Evolutionary conservation across 2,113 vertebrate species (phyloP), one percentile per base, ranked within the genome.

Genomic region (Scolopax mira): DNA sequence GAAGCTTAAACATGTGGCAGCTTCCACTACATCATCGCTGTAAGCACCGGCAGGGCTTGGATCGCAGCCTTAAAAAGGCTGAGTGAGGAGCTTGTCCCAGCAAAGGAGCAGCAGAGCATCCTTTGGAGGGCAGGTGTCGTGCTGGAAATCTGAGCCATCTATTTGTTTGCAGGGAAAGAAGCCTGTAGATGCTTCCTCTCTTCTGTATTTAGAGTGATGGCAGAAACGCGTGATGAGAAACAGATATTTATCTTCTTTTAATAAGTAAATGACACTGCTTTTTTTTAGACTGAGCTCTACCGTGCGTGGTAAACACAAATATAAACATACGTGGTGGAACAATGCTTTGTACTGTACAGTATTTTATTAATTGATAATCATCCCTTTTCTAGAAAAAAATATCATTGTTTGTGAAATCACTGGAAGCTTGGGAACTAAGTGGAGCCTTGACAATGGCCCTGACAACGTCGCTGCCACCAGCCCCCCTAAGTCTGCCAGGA

Each of bases 91-190:
- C 70, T 69, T 67, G 33, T 12, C 31, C 22, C 46, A 31, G 65
- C 14, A 8, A 31, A 44, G 70, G 11, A 42, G 23, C 48, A 42
- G 42, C 30, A 52, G 49, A 24, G 46, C 55, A 60, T 30, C 6
- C 55, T 39, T n/a, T 6, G 48, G 46, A 60, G 44, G 33, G 6
- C 49, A 35, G 52, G 30, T 2, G 28, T 27, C 13, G 7, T 6
- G 10, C 74, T 21, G 46, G 19, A 17, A 42, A 30, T 11, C 79
- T 0, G 3, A 23, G n/a, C 5, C 0, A 0, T 3, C 57, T 35
- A 5, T 23, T 1, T 4, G 39, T 39, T 8, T 18, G 25, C 8
- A 9, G 52, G 65, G 35, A 42, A 51, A 65, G 49, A 11, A 51
- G 44, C 3, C 49, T 27, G 23, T 7, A 23, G 67, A 22, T 8